Conservation (phyloP, 2,888 invertebrate genomes). For the Brachyopa scutellaris region DNA sequence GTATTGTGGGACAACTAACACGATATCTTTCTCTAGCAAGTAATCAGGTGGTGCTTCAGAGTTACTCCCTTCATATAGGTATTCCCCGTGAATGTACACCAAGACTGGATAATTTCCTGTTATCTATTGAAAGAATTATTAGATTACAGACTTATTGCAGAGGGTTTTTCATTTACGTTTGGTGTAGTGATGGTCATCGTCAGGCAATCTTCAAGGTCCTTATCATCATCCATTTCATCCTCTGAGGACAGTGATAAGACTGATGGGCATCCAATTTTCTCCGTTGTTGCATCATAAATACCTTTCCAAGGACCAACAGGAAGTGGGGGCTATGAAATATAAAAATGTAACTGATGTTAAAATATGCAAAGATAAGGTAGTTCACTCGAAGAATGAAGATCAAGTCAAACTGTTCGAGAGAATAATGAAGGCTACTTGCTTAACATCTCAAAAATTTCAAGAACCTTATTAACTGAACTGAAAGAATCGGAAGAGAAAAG, state of each 20-base stretch:
- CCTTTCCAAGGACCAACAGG: conserved; percentile 79
- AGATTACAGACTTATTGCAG: no score
- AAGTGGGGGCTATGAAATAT: conserved; percentile 77
- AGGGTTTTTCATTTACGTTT: conserved; percentile 74
- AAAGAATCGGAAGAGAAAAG: no score
- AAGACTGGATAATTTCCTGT: conserved; percentile 79
- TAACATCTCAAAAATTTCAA: no score
- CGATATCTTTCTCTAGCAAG: conserved; percentile 82
- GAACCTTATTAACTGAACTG: no score
- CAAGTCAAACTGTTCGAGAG: no score
- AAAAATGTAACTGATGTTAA: no score
- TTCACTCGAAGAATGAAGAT: no score
- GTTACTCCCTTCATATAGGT: conserved; percentile 80
- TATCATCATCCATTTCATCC: conserved; percentile 74
- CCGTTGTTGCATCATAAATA: conserved; percentile 77
- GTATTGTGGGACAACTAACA: conserved; percentile 83
- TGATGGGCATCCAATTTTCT: conserved; percentile 79
- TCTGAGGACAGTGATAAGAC: conserved; percentile 77
- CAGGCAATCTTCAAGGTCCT: conserved; percentile 80
- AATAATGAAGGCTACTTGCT: no score
- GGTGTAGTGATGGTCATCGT: conserved; percentile 79
- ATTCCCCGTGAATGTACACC: conserved; percentile 82
- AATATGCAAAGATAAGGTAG: no score
- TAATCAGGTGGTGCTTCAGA: conserved; percentile 80
- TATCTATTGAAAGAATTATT: no score